These are phyloP conservation scores for Sclerurus mexicanus DNA, from an alignment of 2,113 vertebrate species.

Conservation along the genomic window DNA sequence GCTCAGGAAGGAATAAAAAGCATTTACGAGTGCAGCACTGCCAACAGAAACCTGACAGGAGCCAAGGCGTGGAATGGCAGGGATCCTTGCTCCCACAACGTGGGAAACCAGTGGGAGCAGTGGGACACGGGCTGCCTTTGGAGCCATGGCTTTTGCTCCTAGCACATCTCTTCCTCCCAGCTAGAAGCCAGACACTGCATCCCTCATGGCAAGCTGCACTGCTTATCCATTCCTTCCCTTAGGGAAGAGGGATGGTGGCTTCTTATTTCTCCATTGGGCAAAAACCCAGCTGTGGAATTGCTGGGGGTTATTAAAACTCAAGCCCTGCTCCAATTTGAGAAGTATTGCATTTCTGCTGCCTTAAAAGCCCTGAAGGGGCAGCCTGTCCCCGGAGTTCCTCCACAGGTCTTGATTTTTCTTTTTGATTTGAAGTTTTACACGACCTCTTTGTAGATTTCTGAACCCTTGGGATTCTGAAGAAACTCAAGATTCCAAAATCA, in stretches of 20 bases:
- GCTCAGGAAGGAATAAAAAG: constrained; percentile 9
- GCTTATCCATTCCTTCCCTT: background rate
- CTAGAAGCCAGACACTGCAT: background rate
- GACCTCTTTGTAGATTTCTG: background rate
- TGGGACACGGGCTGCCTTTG: background rate
- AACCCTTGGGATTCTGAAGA: background rate
- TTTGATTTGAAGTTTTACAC: background rate
- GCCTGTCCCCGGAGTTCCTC: background rate
- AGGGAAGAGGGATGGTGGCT: background rate
- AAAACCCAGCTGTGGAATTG: background rate
- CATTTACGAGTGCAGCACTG: background rate
- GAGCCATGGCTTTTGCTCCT: background rate
- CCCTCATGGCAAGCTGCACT: background rate
- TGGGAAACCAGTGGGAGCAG: background rate
- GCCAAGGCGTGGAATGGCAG: background rate
- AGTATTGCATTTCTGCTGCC: background rate
- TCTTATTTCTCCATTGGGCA: background rate
- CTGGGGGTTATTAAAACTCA: background rate
- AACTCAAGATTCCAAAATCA: background rate
- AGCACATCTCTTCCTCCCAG: background rate
- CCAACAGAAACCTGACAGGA: constrained; percentile 40
- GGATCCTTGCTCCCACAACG: background rate
- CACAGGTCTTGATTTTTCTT: background rate
- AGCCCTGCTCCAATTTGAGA: accelerated
- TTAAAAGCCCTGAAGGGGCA: background rate